A percentile compares a stretch with the other conserved stretches of the same genome.
phyloP scores from a whole-genome alignment of 2,888 invertebrate genomes.

The Oegoconia quadripuncta region DNA sequence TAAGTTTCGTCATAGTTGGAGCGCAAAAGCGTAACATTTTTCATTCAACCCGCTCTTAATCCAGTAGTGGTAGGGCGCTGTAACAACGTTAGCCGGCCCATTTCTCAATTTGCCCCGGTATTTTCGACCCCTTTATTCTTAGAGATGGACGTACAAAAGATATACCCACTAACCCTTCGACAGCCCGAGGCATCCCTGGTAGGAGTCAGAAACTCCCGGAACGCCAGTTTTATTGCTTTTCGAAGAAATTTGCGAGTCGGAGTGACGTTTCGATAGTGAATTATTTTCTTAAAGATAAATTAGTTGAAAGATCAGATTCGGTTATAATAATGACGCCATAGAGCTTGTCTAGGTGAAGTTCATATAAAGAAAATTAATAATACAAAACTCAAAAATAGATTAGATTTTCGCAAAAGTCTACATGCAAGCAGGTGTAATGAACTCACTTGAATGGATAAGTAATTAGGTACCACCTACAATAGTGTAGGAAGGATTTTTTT shows the following conservation, averaged over 20 bases:
- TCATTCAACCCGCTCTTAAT: conserved; percentile 59
- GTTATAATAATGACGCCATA: no score
- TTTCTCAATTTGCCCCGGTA: conserved; percentile 73
- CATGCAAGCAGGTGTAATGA: no score
- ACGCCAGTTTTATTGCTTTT: conserved; percentile 63
- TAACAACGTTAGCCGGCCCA: conserved; percentile 78
- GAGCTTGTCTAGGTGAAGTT: no score
- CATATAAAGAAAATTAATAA: no score
- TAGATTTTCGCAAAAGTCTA: no score
- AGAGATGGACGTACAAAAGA: conserved; percentile 63
- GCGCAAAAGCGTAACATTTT: conserved; percentile 63
- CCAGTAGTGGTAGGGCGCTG: conserved; percentile 57
- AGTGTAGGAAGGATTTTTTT: no score
- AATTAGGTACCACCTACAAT: no score
- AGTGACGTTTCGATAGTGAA: conserved; percentile 11
- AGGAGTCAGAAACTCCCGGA: conserved; percentile 46
- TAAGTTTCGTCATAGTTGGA: conserved; percentile 39
- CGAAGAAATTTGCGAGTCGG: conserved; percentile 36
- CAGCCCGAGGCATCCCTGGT: conserved; percentile 50
- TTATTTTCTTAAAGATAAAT: conserved; percentile 3
- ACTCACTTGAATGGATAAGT: no score
- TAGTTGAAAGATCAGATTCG: no score
- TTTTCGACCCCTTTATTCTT: conserved; percentile 54
- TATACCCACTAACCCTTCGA: conserved; percentile 55
- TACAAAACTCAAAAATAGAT: no score